Conservation (phyloP, 1,140 invertebrate species). For the Cherax quadricarinatus region DNA sequence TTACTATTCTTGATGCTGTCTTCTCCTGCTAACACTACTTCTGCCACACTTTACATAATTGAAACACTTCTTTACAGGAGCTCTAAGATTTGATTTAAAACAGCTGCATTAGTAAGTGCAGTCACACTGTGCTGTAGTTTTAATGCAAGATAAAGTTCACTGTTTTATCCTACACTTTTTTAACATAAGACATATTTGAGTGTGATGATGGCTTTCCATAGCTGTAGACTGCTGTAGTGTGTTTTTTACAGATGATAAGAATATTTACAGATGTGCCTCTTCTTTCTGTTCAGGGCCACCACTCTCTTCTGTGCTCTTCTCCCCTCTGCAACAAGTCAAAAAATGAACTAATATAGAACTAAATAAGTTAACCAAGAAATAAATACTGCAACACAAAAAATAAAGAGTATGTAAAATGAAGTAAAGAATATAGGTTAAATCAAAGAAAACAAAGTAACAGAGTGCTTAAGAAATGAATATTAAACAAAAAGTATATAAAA, state of each 20-base stretch:
- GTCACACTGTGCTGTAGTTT: background rate
- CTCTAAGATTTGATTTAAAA: background rate
- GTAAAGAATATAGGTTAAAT: background rate
- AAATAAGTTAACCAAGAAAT: background rate
- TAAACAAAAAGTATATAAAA: too few relatives aligned
- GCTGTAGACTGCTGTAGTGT: background rate
- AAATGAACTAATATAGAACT: background rate
- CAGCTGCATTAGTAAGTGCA: background rate
- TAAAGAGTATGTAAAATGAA: too few relatives aligned
- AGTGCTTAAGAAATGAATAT: too few relatives aligned
- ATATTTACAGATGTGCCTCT: background rate
- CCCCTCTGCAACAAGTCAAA: conserved; percentile 17
- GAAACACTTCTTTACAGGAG: background rate
- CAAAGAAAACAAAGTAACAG: background rate
- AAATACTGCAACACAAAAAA: too few relatives aligned
- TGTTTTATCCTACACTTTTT: background rate
- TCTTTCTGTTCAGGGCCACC: background rate
- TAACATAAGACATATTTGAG: background rate
- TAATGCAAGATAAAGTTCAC: background rate
- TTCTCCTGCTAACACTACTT: background rate
- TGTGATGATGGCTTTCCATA: background rate
- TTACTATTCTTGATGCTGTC: background rate
- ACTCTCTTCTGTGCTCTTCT: background rate
- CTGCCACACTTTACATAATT: background rate
- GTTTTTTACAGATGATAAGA: background rate